Conservation (phyloP, 2,888 invertebrate species). For the Tipula confusa region DNA sequence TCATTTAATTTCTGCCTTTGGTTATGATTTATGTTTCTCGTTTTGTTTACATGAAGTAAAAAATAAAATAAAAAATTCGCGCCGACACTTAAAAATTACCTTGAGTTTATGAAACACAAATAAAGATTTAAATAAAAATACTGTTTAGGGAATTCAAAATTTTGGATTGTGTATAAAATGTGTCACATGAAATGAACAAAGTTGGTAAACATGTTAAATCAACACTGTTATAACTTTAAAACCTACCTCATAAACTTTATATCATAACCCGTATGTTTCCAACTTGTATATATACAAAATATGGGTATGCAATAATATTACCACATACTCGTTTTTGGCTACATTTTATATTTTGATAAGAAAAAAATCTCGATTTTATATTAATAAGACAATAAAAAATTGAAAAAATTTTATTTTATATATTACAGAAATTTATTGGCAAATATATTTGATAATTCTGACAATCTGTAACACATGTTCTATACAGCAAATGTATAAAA, state of each 20-base stretch:
- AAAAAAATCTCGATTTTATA: background rate
- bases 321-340: background rate
- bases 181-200: background rate
- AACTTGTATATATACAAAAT: background rate
- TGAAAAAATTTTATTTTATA: background rate
- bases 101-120: background rate
- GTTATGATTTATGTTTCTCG: background rate
- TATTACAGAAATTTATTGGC: slow-evolving; percentile 3
- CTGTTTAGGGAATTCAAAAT: background rate
- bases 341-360: background rate
- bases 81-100: background rate
- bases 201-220: background rate
- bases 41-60: background rate
- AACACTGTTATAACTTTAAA: background rate
- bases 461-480: slow-evolving; percentile 20
- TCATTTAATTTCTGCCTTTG: background rate
- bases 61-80: background rate
- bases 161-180: background rate
- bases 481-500: background rate
- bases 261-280: background rate
- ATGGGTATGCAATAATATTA: background rate
- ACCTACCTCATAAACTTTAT: background rate
- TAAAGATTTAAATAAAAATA: background rate
- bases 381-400: background rate
- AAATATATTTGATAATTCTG: slow-evolving; percentile 20